Base-by-base conservation (phyloP, 2,888 invertebrate genomes). In the Drosophila buzzatii region DNA sequence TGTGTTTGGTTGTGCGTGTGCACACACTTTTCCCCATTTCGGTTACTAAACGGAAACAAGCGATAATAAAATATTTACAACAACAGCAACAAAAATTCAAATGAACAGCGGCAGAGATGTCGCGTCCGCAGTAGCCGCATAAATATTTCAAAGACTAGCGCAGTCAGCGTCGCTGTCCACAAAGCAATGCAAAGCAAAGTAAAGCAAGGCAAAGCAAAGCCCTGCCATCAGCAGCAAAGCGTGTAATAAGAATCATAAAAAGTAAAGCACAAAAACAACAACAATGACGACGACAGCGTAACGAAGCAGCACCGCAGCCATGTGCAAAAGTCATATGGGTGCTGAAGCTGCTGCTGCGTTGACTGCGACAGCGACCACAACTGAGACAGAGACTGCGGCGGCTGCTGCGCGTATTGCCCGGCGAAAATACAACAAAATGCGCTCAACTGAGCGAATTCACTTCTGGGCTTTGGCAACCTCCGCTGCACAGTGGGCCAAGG, bases 51-150 rank as follows among this genome's bases (percentile, higher is more conserved):
- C 89, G 87, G 86, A 87, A 87, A 86, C 87, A 82, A 84, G 81
- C 81, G 89, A 86, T 89, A 89, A 84, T 86, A 87, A 88, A 87
- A 84, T 84, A 81, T 88, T 81, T 82, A 87, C 89, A 89, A 67
- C 81, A 73, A 70, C 78, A 62, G 68, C 71, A 71, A 65, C 72
- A 61, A 37, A 66, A 39, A 65, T 70, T 70, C 56, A 80, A 83
- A 76, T 76, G 71, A 73, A 56, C 79, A 83, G 70, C 72, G 53
- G 44, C 68, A 66, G 60, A 60, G 63, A 53, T 47, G 61, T 58
- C 70, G 61, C 64, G 57, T 70, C 61, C 73, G 62, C 75, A 69
- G 70, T 71, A 56, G 61, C 59, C 62, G 58, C 79, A 78, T 79
- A 72, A 82, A 85, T 72, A 79, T 79, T 75, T 65, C 66, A 76